A percentile compares a stretch with the other conserved stretches of the same genome.
These are phyloP conservation scores for Paratilapia polleni DNA, from an alignment of 2,113 vertebrate species.

Conservation along the genomic window DNA sequence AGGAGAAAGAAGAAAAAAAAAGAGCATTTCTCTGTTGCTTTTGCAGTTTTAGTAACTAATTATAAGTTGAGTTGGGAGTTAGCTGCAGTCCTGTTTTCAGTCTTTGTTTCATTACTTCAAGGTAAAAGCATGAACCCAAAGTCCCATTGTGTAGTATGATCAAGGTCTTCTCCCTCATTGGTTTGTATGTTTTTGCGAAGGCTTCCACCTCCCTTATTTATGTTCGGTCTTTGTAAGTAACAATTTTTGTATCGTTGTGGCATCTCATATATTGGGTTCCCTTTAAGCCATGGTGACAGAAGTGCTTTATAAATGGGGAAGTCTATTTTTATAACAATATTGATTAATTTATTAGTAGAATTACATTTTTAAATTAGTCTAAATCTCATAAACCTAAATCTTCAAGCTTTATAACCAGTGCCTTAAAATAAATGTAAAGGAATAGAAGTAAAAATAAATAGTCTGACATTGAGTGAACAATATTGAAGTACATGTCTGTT, in stretches of 20 bases:
- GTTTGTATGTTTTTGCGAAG: background rate
- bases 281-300: background rate
- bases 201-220: background rate
- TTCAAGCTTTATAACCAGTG: too few species aligned
- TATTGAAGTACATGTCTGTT: too few species aligned
- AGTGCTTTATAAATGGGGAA: too few species aligned
- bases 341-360: too few species aligned
- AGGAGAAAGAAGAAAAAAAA: too few species aligned
- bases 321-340: too few species aligned
- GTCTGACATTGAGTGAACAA: too few species aligned
- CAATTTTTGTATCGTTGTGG: background rate
- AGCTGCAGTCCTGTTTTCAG: background rate
- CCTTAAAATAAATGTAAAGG: too few species aligned
- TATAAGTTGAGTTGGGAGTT: background rate
- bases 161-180: background rate
- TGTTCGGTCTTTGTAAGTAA: background rate
- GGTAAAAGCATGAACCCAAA: background rate
- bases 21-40: background rate
- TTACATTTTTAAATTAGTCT: too few species aligned
- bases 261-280: background rate
- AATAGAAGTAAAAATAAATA: too few species aligned
- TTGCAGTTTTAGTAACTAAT: background rate
- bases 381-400: too few species aligned
- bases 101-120: background rate
- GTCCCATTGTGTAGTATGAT: background rate